A percentile compares a stretch with the other conserved stretches of the same genome.
These are phyloP conservation scores for Microplitis demolitor DNA, from an alignment of 1,140 invertebrate genomes.

Conservation along the genomic window DNA sequence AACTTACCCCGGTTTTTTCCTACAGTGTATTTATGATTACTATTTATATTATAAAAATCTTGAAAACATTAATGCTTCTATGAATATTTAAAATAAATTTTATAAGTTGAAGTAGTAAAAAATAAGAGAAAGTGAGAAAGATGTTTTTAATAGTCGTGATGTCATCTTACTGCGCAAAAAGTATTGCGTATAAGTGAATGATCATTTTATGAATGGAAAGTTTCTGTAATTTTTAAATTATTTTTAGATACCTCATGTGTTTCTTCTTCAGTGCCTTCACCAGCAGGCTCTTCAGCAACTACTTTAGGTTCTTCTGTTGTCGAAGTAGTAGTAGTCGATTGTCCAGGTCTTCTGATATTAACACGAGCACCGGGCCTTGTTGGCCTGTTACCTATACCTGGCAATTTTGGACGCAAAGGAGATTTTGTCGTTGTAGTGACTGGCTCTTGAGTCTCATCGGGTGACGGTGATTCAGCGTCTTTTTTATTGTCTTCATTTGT, in stretches of 20 bases:
- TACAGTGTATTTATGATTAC: too few species aligned
- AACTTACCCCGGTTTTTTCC: too few species aligned
- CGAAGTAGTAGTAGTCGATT: constrained; percentile 52
- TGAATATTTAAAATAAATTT: too few species aligned
- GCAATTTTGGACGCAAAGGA: constrained; percentile 36
- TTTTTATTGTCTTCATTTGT: constrained; percentile 45
- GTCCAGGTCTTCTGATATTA: constrained; percentile 62
- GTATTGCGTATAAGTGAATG: too few species aligned
- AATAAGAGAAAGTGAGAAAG: background rate
- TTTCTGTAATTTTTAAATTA: background rate
- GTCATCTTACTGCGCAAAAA: background rate
- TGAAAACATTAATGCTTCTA: too few species aligned
- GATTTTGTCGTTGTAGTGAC: constrained; percentile 29
- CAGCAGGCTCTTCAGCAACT: constrained; percentile 56
- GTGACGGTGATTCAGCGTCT: constrained; percentile 25
- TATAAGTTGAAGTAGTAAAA: too few species aligned
- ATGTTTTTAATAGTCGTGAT: background rate
- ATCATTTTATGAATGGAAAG: too few species aligned
- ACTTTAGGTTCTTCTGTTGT: constrained; percentile 43
- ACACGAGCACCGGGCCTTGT: constrained; percentile 65
- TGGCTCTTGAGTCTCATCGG: constrained; percentile 34
- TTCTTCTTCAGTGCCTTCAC: constrained; percentile 60
- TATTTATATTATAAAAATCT: too few species aligned
- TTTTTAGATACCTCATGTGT: constrained; percentile 50
- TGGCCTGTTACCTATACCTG: constrained; percentile 51